A percentile compares a stretch with the other conserved stretches of the same genome.
Evolutionary conservation across 2,888 invertebrate species (phyloP).

Genomic region (Strigamia transsilvanica): DNA sequence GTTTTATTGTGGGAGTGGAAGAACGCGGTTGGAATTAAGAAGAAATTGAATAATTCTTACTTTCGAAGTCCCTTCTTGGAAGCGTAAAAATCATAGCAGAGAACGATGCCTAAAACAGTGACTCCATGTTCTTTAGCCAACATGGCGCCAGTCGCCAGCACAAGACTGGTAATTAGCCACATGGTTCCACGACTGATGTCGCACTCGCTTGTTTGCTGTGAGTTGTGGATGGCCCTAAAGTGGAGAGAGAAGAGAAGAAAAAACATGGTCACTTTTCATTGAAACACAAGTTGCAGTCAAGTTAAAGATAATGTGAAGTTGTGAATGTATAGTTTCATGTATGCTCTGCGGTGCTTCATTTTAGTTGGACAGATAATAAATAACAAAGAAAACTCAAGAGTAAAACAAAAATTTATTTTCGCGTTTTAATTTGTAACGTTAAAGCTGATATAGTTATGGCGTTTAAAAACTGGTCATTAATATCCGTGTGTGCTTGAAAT

Average conservation of each 20-base stretch:
- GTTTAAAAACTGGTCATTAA: neutral
- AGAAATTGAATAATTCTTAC: conserved; percentile 53
- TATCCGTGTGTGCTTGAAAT: neutral
- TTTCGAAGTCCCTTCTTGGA: conserved; percentile 52
- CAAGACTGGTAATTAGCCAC: conserved; percentile 51
- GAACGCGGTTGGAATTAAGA: neutral
- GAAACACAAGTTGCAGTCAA: conserved; percentile 23
- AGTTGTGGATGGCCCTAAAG: conserved; percentile 43
- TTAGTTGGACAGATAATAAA: neutral
- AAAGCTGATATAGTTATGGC: neutral
- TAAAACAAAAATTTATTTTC: neutral
- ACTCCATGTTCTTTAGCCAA: conserved; percentile 57
- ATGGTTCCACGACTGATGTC: conserved; percentile 46
- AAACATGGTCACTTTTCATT: conserved; percentile 26
- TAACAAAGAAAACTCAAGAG: neutral
- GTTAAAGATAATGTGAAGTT: neutral
- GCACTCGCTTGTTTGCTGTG: conserved; percentile 33
- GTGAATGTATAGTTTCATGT: conserved; percentile 5
- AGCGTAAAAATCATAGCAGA: conserved; percentile 54
- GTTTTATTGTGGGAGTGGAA: neutral
- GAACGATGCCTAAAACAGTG: conserved; percentile 55
- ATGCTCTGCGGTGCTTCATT: neutral
- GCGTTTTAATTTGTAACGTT: neutral
- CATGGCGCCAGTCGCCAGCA: conserved; percentile 56
- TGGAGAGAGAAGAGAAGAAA: conserved; percentile 46